Percentiles rank a stretch among this genome's conserved stretches.
phyloP scores from a whole-genome alignment of 2,113 vertebrate genomes.

The Sciurus niger region DNA sequence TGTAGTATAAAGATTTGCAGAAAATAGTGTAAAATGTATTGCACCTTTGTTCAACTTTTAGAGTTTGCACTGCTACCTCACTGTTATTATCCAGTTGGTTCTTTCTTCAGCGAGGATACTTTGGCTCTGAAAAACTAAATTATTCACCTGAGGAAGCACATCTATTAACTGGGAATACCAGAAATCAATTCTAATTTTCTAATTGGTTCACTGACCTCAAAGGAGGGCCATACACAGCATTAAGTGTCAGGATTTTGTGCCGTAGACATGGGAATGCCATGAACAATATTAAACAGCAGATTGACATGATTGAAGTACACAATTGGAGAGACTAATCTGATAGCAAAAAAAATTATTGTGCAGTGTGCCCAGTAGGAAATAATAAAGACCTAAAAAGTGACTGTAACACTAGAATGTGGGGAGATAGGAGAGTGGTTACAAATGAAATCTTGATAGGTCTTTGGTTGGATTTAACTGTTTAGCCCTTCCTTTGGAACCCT shows the following conservation, averaged over 20 bases:
- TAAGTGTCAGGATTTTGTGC: background rate
- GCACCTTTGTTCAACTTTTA: background rate
- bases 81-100: too few relatives aligned
- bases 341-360: background rate
- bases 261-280: background rate
- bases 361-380: background rate
- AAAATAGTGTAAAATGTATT: background rate
- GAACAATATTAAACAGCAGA: background rate
- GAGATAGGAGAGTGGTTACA: constrained; percentile 33
- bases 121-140: constrained; percentile 32
- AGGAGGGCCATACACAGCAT: background rate
- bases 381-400: constrained; percentile 18
- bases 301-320: background rate
- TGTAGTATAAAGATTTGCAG: background rate
- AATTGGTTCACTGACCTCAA: background rate
- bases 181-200: background rate
- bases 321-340: background rate
- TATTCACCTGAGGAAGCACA: background rate
- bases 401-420: constrained; percentile 52
- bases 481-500: background rate
- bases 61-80: background rate
- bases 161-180: background rate
- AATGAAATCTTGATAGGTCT: constrained; percentile 49
- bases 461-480: constrained; percentile 44
- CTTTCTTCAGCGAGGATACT: background rate